phyloP scores from a whole-genome alignment of 2,888 invertebrate species.

The Zaprionus obscuricornis region DNA sequence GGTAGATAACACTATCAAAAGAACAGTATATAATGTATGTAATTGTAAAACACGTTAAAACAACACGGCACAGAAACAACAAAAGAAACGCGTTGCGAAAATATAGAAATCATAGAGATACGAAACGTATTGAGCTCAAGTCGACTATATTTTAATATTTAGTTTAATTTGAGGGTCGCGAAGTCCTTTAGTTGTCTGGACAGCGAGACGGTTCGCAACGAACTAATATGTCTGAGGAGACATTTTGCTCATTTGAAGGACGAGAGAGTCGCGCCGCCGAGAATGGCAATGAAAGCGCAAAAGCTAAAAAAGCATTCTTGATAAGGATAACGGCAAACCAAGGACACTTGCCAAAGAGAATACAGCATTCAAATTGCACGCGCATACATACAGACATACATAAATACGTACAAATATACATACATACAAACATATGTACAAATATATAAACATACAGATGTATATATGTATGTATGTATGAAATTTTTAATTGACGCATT shows the following conservation, averaged over 20 bases:
- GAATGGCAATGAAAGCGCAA: conserved; percentile 39
- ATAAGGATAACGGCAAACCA: conserved; percentile 58
- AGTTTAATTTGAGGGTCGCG: conserved; percentile 22
- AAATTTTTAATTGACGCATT: no score
- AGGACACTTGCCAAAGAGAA: conserved; percentile 32
- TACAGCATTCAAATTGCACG: conserved; percentile 11
- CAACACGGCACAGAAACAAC: conserved; percentile 10
- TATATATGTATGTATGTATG: no score
- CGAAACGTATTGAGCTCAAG: conserved; percentile 4
- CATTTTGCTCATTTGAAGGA: conserved; percentile 55
- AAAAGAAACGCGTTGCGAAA: conserved; percentile 38
- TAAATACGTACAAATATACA: no score
- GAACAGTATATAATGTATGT: no score
- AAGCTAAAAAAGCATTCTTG: conserved; percentile 42
- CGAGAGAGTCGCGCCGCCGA: conserved; percentile 34
- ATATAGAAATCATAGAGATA: conserved; percentile 20
- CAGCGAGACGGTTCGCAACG: conserved; percentile 74
- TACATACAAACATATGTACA: no score
- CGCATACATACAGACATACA: neutral
- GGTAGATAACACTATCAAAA: no score
- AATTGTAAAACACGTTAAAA: neutral
- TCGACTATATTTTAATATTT: conserved; percentile 12
- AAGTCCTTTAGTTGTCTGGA: conserved; percentile 56
- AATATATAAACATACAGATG: no score
- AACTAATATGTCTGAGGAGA: conserved; percentile 59